phyloP scores from a whole-genome alignment of 2,113 vertebrate genomes.

The Prolemur simus region DNA sequence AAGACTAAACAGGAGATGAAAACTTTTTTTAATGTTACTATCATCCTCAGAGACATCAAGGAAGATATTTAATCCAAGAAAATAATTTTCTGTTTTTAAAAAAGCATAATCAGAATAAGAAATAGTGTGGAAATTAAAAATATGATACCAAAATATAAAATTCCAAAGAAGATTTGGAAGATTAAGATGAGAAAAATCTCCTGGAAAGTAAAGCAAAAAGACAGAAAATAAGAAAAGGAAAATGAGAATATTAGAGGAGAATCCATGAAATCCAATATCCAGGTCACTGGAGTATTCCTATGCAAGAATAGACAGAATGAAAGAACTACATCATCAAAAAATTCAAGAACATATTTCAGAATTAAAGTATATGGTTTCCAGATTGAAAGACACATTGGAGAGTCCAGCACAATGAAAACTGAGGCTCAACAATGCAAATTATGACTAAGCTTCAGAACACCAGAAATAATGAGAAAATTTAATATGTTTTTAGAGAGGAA shows the following conservation, averaged over 20 bases:
- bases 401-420: neutral
- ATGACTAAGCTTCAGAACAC: neutral
- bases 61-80: neutral
- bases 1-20: neutral
- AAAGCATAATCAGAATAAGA: neutral
- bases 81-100: neutral
- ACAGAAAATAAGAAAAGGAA: neutral
- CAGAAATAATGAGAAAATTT: neutral
- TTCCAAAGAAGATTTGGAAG: neutral
- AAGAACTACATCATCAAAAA: neutral
- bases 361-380: neutral
- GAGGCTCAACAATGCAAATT: neutral
- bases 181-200: neutral
- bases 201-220: neutral
- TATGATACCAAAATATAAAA: neutral
- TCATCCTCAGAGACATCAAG: neutral
- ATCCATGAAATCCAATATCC: neutral
- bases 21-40: neutral
- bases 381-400: neutral
- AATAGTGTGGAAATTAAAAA: neutral
- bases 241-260: neutral
- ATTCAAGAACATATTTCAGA: neutral
- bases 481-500: neutral
- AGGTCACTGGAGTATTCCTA: neutral
- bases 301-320: neutral